Evolutionary conservation across 35 echinoderm and acorn worm genomes (phyloP).

Genomic region (Hemicentrotus pulcherrimus): DNA sequence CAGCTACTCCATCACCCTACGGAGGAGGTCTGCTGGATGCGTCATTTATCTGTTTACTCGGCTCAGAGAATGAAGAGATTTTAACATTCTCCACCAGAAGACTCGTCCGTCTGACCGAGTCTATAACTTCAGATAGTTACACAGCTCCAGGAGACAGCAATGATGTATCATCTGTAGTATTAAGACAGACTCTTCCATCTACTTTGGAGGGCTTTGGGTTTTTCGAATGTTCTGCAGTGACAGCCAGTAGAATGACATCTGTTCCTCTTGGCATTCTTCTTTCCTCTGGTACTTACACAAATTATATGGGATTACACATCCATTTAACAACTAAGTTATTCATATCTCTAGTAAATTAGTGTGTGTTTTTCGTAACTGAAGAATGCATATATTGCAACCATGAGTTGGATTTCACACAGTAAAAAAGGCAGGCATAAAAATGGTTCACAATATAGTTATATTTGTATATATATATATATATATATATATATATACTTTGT

Average conservation of each 20-base stretch:
- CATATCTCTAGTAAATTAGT: too few species aligned
- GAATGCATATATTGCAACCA: too few species aligned
- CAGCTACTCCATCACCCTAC: not conserved
- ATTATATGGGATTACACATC: too few species aligned
- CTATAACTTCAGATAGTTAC: not conserved
- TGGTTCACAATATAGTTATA: too few species aligned
- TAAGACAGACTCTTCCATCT: not conserved
- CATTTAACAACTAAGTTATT: too few species aligned
- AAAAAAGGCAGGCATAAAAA: too few species aligned
- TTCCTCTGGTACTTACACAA: not conserved
- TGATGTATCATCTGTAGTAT: not conserved
- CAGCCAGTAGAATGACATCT: not conserved
- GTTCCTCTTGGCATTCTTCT: not conserved
- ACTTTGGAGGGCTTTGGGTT: not conserved
- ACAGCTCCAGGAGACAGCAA: not conserved
- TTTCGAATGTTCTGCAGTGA: not conserved
- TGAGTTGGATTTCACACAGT: too few species aligned
- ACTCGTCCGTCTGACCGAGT: not conserved
- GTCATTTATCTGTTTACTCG: not conserved
- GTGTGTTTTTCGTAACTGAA: too few species aligned
- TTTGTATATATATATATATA: too few species aligned
- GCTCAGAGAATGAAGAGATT: not conserved
- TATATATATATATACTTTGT: too few species aligned
- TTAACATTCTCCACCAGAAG: not conserved
- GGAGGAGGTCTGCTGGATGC: not conserved